Evolutionary conservation across 2,113 vertebrate genomes (phyloP).

Genomic region (Alethe castanea): DNA sequence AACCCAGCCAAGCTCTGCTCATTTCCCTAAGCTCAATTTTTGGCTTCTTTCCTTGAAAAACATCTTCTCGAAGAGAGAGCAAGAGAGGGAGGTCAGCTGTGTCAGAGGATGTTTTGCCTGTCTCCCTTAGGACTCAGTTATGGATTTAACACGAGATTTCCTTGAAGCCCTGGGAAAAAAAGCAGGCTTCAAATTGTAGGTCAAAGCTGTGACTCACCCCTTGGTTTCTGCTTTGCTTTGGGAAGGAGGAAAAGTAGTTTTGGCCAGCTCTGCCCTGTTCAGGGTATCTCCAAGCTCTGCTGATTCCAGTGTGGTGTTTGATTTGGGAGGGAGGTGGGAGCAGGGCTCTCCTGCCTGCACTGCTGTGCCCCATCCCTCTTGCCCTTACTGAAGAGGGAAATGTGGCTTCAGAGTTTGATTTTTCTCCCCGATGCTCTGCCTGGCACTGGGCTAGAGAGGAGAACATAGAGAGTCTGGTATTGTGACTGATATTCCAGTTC

Average conservation of each 20-base stretch:
- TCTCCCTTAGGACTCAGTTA: constrained; percentile 30
- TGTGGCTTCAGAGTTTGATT: neutral
- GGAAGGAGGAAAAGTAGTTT: neutral
- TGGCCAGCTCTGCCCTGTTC: neutral
- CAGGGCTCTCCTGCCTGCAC: neutral
- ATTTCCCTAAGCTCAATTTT: constrained; percentile 17
- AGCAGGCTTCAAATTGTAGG: constrained; percentile 31
- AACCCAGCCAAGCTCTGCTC: neutral
- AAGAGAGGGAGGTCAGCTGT: constrained; percentile 40
- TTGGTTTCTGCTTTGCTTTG: neutral
- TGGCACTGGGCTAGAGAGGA: neutral
- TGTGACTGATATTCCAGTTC: neutral
- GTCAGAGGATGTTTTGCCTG: constrained; percentile 61
- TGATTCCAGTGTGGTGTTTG: rapidly evolving
- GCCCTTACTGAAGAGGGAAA: neutral
- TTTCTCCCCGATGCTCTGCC: neutral
- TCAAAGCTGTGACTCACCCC: constrained; percentile 43
- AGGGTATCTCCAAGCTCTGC: neutral
- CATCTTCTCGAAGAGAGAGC: neutral
- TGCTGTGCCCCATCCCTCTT: neutral
- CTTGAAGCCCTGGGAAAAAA: constrained; percentile 60
- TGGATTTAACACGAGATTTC: constrained; percentile 60
- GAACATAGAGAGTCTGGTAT: rapidly evolving
- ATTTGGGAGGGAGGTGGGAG: neutral
- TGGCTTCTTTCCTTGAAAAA: constrained; percentile 57